Evolutionary conservation across 2,888 invertebrate species (phyloP).

Genomic region (Hypolimnas misippus): DNA sequence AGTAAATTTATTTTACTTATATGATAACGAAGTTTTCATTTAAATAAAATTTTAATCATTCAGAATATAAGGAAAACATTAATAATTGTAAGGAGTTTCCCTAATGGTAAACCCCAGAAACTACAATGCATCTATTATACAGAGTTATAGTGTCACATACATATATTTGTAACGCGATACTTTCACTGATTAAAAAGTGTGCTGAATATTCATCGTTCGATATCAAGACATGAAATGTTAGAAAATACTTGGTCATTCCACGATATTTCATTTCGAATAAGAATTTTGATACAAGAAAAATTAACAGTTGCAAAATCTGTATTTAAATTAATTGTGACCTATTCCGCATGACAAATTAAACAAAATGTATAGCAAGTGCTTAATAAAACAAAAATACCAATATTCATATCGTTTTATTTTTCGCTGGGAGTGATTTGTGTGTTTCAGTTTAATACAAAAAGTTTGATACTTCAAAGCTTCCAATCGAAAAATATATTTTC

Average conservation of each 20-base stretch:
- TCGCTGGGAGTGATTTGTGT: too few relatives aligned
- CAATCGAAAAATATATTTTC: too few relatives aligned
- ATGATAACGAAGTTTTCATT: too few relatives aligned
- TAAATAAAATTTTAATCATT: too few relatives aligned
- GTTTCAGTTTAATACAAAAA: too few relatives aligned
- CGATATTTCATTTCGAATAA: not conserved
- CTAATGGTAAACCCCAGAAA: not conserved
- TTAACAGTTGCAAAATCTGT: slow-evolving; percentile 4
- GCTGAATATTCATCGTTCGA: slow-evolving; percentile 41
- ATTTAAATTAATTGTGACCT: slow-evolving; percentile 37
- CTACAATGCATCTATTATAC: not conserved
- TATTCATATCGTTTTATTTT: too few relatives aligned
- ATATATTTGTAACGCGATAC: slow-evolving; percentile 64
- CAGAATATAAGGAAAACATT: not conserved
- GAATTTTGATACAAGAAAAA: slow-evolving; percentile 15
- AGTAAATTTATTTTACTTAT: too few relatives aligned
- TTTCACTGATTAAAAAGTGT: slow-evolving; percentile 72
- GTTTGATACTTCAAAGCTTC: too few relatives aligned
- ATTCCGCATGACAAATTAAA: too few relatives aligned
- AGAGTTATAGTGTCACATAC: slow-evolving; percentile 44
- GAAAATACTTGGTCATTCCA: not conserved
- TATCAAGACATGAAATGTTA: slow-evolving; percentile 8
- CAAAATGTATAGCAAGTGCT: too few relatives aligned
- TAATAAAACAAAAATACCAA: too few relatives aligned
- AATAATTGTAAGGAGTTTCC: not conserved